Percentiles rank a stretch among this genome's conserved stretches.
These are phyloP conservation scores for Nephrotoma flavescens DNA, from an alignment of 2,888 invertebrate species.

Conservation along the genomic window DNA sequence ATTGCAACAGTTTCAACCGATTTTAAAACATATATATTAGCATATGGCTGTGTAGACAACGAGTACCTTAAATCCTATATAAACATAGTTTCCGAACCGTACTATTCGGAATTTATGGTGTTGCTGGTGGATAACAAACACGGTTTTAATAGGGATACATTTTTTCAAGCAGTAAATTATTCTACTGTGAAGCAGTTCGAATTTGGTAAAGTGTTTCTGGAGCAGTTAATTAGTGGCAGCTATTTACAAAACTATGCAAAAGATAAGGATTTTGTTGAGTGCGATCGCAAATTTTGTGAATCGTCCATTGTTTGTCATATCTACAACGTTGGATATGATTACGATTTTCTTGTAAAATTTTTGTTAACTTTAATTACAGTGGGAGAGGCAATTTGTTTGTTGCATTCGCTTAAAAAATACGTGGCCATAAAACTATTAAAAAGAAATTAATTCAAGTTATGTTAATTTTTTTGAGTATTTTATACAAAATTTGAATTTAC, in stretches of 20 bases:
- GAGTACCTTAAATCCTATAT: background rate
- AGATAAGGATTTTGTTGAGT: background rate
- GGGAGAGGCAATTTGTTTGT: background rate
- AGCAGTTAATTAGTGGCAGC: background rate
- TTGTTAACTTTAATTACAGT: background rate
- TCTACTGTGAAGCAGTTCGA: background rate
- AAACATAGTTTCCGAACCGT: background rate
- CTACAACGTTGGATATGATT: background rate
- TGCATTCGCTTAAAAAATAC: too few relatives aligned
- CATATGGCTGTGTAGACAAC: background rate
- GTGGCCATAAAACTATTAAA: too few relatives aligned
- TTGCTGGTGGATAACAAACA: background rate
- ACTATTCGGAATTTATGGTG: background rate
- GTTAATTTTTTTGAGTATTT: too few relatives aligned
- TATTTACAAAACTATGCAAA: background rate
- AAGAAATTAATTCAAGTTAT: too few relatives aligned
- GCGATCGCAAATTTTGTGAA: background rate
- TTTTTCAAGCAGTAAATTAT: background rate
- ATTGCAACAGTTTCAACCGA: background rate
- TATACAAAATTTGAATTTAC: too few relatives aligned
- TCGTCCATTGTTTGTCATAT: background rate
- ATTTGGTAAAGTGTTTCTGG: background rate
- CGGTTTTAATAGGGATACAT: background rate
- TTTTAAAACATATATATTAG: background rate
- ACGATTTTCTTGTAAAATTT: background rate